Evolutionary conservation across 2,888 invertebrate species (phyloP).

Genomic region (Campoplex nolae): DNA sequence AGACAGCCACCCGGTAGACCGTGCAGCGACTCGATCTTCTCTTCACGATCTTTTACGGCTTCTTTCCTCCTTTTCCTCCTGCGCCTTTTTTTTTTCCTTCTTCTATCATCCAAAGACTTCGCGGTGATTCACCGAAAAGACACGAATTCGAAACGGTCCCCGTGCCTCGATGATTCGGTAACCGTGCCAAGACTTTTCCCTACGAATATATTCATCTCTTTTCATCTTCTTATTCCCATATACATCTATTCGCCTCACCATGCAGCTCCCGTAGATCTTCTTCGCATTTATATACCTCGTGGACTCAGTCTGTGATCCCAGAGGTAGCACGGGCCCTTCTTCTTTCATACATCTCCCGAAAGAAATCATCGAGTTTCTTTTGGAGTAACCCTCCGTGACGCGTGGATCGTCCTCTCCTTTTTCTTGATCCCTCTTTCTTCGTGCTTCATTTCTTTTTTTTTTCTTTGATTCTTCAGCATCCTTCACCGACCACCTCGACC

Average conservation of each 20-base stretch:
- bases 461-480: constrained; percentile 54
- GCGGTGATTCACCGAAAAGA: constrained; percentile 65
- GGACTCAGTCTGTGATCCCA: constrained; percentile 50
- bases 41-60: constrained; percentile 61
- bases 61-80: constrained; percentile 38
- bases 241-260: constrained; percentile 12
- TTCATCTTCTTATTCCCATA: constrained; percentile 24
- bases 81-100: constrained; percentile 19
- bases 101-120: constrained; percentile 55
- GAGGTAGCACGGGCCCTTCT: constrained; percentile 57
- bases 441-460: constrained; percentile 56
- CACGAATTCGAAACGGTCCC: constrained; percentile 79
- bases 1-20: constrained; percentile 60
- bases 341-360: constrained; percentile 66
- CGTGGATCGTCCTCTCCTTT: constrained; percentile 48
- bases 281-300: constrained; percentile 46
- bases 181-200: constrained; percentile 63
- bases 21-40: constrained; percentile 46
- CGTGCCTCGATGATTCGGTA: constrained; percentile 69
- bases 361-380: constrained; percentile 78
- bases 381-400: constrained; percentile 69
- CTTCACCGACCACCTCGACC: constrained; percentile 24
- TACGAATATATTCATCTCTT: constrained; percentile 62
- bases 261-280: constrained; percentile 50
- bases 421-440: constrained; percentile 40